These are phyloP conservation scores for Agrilus mali DNA, from an alignment of 2,888 invertebrate species.

Conservation along the genomic window DNA sequence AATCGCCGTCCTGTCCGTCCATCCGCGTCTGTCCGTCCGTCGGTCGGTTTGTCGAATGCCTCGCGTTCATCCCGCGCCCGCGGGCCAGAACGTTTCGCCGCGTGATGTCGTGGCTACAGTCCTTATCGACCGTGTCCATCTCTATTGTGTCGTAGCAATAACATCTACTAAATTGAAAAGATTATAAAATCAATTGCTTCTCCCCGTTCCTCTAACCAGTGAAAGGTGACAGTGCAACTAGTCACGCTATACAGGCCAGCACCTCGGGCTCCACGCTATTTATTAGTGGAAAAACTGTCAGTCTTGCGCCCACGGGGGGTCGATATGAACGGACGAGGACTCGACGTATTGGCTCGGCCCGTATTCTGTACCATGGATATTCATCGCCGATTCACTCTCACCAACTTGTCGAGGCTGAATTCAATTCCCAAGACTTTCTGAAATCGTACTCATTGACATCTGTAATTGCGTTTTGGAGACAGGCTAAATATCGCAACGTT, in stretches of 20 bases:
- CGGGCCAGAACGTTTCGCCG: conserved; percentile 15
- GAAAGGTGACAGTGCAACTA: conserved; percentile 24
- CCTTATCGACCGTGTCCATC: conserved; percentile 33
- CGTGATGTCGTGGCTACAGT: conserved; percentile 24
- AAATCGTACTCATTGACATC: no score
- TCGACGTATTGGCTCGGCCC: neutral
- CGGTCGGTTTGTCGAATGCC: no score
- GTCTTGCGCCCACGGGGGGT: conserved; percentile 19
- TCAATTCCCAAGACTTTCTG: no score
- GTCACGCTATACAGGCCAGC: conserved; percentile 8
- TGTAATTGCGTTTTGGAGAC: no score
- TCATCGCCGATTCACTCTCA: no score
- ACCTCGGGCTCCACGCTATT: conserved; percentile 14
- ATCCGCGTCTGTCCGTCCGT: no score
- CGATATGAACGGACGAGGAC: conserved; percentile 14
- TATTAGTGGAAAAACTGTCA: conserved; percentile 18
- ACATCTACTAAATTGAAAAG: conserved; percentile 38
- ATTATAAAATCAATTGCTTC: conserved; percentile 36
- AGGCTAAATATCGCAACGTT: no score
- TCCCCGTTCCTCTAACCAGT: conserved; percentile 20
- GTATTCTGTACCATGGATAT: neutral
- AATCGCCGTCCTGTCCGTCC: no score
- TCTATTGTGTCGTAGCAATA: conserved; percentile 36
- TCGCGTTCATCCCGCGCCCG: no score
- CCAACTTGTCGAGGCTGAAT: no score